Percentiles rank a stretch among this genome's conserved stretches.
These are phyloP conservation scores for Falco columbarius DNA, from an alignment of 2,797 vertebrate genomes.

Conservation along the genomic window DNA sequence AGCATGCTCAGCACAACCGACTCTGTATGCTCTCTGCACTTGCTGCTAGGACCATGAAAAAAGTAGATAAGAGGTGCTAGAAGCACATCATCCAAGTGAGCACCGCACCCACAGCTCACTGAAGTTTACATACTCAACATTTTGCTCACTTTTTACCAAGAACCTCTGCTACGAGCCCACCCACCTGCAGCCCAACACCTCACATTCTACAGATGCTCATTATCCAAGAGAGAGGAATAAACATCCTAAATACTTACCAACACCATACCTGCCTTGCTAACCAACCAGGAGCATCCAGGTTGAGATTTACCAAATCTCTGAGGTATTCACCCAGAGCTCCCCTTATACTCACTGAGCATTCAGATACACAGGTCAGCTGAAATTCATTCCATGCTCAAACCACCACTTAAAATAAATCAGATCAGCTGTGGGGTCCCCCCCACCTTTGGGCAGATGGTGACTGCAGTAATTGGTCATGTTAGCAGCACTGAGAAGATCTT, in stretches of 20 bases:
- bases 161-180: background rate
- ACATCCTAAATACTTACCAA: rapidly evolving
- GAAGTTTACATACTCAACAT: rapidly evolving
- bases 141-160: background rate
- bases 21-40: background rate
- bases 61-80: rapidly evolving
- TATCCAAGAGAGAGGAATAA: background rate
- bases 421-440: background rate
- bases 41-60: background rate
- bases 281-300: background rate
- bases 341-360: background rate
- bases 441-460: background rate
- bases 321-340: background rate
- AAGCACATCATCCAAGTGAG: background rate
- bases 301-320: rapidly evolving
- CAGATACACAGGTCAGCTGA: background rate
- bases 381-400: background rate
- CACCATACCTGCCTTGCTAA: rapidly evolving
- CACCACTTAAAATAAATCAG: background rate
- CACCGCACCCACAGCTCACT: too few species aligned
- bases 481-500: background rate
- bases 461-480: background rate
- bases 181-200: background rate
- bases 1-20: rapidly evolving
- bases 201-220: rapidly evolving